Percentiles rank a stretch among this genome's conserved stretches.
These are phyloP conservation scores for Halichoerus grypus DNA, from an alignment of 2,113 vertebrate genomes.

Conservation along the genomic window DNA sequence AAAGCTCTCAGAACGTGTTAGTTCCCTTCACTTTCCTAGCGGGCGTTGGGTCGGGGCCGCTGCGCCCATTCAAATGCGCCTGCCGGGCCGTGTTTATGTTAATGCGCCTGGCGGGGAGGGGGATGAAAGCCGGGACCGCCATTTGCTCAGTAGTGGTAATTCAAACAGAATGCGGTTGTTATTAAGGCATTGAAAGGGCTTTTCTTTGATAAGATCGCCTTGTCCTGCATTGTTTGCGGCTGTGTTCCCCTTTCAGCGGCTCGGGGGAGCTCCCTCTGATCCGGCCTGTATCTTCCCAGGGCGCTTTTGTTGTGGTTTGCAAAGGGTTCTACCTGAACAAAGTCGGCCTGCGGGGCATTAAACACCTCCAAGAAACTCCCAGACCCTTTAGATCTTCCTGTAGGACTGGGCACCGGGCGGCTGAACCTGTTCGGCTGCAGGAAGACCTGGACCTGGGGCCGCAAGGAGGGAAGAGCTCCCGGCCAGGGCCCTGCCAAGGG, in stretches of 20 bases:
- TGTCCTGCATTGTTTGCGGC: conserved; percentile 89
- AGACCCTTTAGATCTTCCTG: conserved; percentile 80
- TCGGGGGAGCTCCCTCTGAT: conserved; percentile 87
- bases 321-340: conserved; percentile 89
- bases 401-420: conserved; percentile 46
- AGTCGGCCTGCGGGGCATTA: conserved; percentile 86
- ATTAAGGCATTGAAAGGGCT: conserved; percentile 89
- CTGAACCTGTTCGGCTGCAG: conserved; percentile 80
- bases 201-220: conserved; percentile 92
- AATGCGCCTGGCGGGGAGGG: conserved; percentile 81
- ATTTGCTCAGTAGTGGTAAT: conserved; percentile 91
- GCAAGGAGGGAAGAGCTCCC: neutral
- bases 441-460: conserved; percentile 58
- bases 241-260: conserved; percentile 88
- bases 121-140: conserved; percentile 89
- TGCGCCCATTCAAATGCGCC: conserved; percentile 88
- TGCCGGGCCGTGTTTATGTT: conserved; percentile 89
- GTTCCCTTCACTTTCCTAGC: neutral
- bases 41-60: conserved; percentile 51
- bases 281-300: conserved; percentile 89
- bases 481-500: neutral
- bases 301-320: conserved; percentile 90
- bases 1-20: neutral
- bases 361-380: conserved; percentile 85
- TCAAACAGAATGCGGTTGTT: conserved; percentile 90